phyloP scores from a whole-genome alignment of 2,113 vertebrate genomes.

The Paramisgurnus dabryanus region DNA sequence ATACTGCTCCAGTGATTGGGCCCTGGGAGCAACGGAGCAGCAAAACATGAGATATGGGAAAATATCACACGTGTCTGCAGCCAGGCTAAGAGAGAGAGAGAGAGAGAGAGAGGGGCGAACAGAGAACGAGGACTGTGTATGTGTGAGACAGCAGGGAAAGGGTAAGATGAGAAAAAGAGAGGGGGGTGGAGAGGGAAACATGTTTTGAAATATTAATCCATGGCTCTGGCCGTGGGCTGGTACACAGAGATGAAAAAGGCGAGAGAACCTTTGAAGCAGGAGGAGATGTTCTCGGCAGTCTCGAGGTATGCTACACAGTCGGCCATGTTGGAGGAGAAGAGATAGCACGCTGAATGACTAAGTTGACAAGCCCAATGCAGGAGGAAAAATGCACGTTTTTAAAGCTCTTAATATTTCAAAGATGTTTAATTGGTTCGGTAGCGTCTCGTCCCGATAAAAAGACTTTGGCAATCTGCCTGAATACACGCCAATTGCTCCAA shows the following conservation, averaged over 20 bases:
- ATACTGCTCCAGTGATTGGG: slow-evolving; percentile 72
- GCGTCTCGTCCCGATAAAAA: slow-evolving; percentile 44
- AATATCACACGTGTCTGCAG: slow-evolving; percentile 70
- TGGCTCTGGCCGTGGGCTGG: slow-evolving; percentile 76
- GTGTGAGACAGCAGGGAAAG: slow-evolving; percentile 34
- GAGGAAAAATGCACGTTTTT: background rate
- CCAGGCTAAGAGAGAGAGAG: slow-evolving; percentile 49
- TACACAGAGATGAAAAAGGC: slow-evolving; percentile 67
- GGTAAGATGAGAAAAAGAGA: slow-evolving; percentile 47
- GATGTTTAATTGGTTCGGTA: slow-evolving; percentile 51
- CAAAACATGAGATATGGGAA: slow-evolving; percentile 77
- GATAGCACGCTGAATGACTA: slow-evolving; percentile 13
- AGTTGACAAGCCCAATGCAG: background rate
- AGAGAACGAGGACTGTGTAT: slow-evolving; percentile 28
- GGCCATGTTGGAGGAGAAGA: slow-evolving; percentile 66
- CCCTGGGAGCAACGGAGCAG: slow-evolving; percentile 76
- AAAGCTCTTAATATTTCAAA: slow-evolving; percentile 40
- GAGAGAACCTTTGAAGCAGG: slow-evolving; percentile 71
- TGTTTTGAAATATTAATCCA: slow-evolving; percentile 77
- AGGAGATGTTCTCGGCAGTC: slow-evolving; percentile 64
- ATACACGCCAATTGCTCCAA: slow-evolving; percentile 47
- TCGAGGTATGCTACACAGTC: slow-evolving; percentile 59
- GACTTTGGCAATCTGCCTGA: slow-evolving; percentile 49
- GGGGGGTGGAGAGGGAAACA: slow-evolving; percentile 63
- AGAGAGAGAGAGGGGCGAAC: slow-evolving; percentile 25